Conservation (phyloP, 2,888 invertebrate species). For the Tetramorium bicarinatum region DNA sequence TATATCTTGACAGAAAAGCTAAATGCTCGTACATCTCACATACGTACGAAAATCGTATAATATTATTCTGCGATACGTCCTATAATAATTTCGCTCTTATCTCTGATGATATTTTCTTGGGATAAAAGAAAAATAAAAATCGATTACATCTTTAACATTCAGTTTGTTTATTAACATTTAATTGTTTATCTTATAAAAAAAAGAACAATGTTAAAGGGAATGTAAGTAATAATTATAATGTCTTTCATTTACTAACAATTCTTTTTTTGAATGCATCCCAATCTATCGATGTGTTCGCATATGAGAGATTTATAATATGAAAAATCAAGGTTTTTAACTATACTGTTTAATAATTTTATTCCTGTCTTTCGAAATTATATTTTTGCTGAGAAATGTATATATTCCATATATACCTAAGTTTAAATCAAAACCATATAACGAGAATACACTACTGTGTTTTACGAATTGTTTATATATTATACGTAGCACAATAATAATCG, state of each 20-base stretch:
- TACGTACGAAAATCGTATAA: neutral
- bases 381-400: neutral
- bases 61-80: neutral
- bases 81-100: neutral
- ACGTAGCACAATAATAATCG: neutral
- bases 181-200: slow-evolving; percentile 11
- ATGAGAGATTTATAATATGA: neutral
- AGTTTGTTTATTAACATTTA: neutral
- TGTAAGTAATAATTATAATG: neutral
- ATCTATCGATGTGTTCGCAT: neutral
- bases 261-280: neutral
- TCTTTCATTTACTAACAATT: neutral
- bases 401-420: neutral
- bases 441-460: neutral
- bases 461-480: neutral
- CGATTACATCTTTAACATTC: neutral
- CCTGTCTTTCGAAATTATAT: neutral
- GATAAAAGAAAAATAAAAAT: neutral
- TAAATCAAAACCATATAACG: neutral
- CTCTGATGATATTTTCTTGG: neutral
- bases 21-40: neutral
- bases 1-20: neutral
- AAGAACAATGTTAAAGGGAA: neutral
- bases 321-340: neutral
- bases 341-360: neutral